Base-by-base conservation (phyloP, 2,888 invertebrate genomes). In the Heteromurus nitidus region DNA sequence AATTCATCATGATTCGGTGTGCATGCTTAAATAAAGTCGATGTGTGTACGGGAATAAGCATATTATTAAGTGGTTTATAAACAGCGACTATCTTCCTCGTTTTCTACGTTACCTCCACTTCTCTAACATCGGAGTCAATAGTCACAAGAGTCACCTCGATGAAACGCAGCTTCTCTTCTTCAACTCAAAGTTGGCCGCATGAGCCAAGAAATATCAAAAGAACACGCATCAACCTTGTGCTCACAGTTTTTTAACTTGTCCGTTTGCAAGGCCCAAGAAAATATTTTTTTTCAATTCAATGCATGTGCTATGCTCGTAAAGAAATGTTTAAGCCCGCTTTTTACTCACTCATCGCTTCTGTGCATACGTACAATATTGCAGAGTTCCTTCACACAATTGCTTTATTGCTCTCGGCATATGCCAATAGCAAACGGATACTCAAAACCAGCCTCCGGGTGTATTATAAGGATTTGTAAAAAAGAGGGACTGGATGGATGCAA, bases 171-270 rank as follows among this genome's bases (percentile, higher is more conserved):
- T n/a, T 58, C n/a, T 13, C 22, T 18, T 50, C n/a, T n/a, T 13
- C 13, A 7, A 53, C 58, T 24, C 31, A 58, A 65, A 64, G 70
- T 28, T 74, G 44, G 53, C 13, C 16, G 36, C 80, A 55, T 74
- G 80, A 74, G 80, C 80, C 80, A 80, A 80, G 69, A 74, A 73
- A 80, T 80, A 30, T 31, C 67, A 73, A 68, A 36, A 68, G 80
- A 80, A 68, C 80, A 80, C 80, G 80, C 80, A 80, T 67, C 80
- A 80, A 74, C 80, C 80, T 73, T 80, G 80, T 80, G 80, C 80
- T 80, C 73, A 36, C 22, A 18, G 24, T 24, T 7, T 5, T 55
- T 24, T 44, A n/a, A 22, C 65, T 72, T 79, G 79, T 79, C 79
- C 72, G 79, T 72, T 79, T 22, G 50, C 30, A 73, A 64, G 47